Evolutionary conservation across 1,140 invertebrate genomes (phyloP).

Genomic region (Cyrtorhinus lividipennis): DNA sequence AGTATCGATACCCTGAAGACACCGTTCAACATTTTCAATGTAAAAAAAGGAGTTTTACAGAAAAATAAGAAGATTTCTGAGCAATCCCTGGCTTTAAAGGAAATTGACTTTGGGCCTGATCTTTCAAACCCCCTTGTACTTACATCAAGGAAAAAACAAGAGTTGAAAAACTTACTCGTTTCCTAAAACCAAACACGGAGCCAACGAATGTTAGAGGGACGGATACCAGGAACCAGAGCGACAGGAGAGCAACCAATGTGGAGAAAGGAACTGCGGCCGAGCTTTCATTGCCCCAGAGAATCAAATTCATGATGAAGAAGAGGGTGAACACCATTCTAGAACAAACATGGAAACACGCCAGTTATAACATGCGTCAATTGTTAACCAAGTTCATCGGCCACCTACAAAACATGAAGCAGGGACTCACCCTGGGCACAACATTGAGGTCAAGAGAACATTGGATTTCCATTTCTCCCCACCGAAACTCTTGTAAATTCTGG

Average conservation of each 20-base stretch:
- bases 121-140: too few relatives aligned
- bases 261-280: constrained; percentile 94
- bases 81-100: too few relatives aligned
- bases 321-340: constrained; percentile 80
- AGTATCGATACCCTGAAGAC: too few relatives aligned
- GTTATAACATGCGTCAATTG: constrained; percentile 20
- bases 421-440: constrained; percentile 82
- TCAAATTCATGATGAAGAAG: constrained; percentile 93
- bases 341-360: too few relatives aligned
- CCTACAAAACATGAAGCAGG: constrained; percentile 11
- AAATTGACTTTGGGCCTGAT: too few relatives aligned
- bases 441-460: constrained; percentile 89
- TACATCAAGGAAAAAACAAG: too few relatives aligned
- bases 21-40: too few relatives aligned
- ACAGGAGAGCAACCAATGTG: constrained; percentile 89
- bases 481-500: constrained; percentile 95
- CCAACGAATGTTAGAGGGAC: constrained; percentile 95
- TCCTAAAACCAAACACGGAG: constrained; percentile 96
- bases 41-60: too few relatives aligned
- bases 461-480: constrained; percentile 97
- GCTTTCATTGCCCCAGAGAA: constrained; percentile 87
- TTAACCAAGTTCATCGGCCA: too few relatives aligned
- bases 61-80: too few relatives aligned
- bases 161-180: constrained; percentile 76
- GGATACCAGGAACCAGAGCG: constrained; percentile 96